Evolutionary conservation across 23 tunicate species (phyloP).

Genomic region (Styela clava): DNA sequence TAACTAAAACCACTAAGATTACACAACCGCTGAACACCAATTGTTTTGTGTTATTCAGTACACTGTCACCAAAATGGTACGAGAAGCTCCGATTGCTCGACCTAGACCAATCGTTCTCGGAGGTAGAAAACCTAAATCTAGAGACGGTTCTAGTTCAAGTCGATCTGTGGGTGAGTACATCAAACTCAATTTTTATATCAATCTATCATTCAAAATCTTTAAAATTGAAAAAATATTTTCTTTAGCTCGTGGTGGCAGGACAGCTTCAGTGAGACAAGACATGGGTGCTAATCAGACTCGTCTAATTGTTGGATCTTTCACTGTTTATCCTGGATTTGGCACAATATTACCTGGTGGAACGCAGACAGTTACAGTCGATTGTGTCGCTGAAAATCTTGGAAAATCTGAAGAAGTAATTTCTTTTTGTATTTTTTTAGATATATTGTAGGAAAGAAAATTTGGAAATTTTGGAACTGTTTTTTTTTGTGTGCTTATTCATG

Average conservation of each 20-base stretch:
- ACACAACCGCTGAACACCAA: no score
- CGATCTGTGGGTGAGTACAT: conserved; percentile 70
- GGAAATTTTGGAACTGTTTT: no score
- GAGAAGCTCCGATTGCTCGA: conserved; percentile 64
- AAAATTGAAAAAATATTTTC: neutral
- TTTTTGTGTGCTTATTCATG: no score
- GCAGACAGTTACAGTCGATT: conserved; percentile 80
- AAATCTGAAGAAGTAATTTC: conserved; percentile 78
- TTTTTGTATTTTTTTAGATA: neutral
- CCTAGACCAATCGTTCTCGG: conserved; percentile 90
- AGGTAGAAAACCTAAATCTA: conserved; percentile 55
- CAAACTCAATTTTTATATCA: neutral
- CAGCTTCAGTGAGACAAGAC: conserved; percentile 80
- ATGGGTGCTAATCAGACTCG: conserved; percentile 70
- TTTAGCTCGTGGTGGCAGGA: conserved; percentile 52
- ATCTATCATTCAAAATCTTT: neutral
- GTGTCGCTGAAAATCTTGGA: conserved; percentile 73
- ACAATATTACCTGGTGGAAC: conserved; percentile 70
- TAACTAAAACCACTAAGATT: no score
- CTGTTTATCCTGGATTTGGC: conserved; percentile 91
- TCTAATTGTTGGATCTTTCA: conserved; percentile 71
- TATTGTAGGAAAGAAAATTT: neutral
- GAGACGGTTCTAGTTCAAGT: conserved; percentile 90
- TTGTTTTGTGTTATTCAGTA: conserved; percentile 48
- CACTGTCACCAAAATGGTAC: conserved; percentile 66